Evolutionary conservation across 2,797 vertebrate genomes (phyloP), one percentile per base, ranked within the genome.

Genomic region (Lepilemur septentrionalis): DNA sequence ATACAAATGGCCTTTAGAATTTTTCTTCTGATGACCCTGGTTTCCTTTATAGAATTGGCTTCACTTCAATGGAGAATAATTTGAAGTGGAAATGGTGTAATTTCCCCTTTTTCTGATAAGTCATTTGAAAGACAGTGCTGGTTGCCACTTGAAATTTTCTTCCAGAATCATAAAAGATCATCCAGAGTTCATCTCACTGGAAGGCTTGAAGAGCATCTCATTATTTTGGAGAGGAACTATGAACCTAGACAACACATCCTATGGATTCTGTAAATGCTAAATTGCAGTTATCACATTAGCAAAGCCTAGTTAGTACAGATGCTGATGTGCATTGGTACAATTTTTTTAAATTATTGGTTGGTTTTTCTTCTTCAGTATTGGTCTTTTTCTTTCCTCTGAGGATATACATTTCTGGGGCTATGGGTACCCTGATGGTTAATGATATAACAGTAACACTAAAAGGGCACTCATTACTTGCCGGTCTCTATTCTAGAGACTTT

Each of bases 81-180:
- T 92, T 88, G 43, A 93, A 52, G 48, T 88, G 20, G 73, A 91
- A 91, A 92, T 75, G 52, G 17, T 79, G 50, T 23, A 63, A 96
- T 85, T 81, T 72, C 7, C 32, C 10, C 50, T n/a, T 32, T 79
- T 96, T 94, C 65, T 35, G 55, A 93, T 50, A 92, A 89, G 38
- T 73, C 75, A 84, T 87, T 80, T 94, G 85, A 92, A 94, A 90
- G 89, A 80, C 28, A 15, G 30, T 67, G 48, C 25, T 82, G 28
- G 72, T 52, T 91, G 61, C 79, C 91, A 59, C 79, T 93, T 82
- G 67, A 83, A 86, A 83, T 91, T 94, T 79, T 85, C 61, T 67
- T 82, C 25, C 85, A 30, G 59, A 75, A 87, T 82, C 55, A 46
- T 61, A 41, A 92, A 88, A 90, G 46, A 48, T 73, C 22, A 23